phyloP scores from a whole-genome alignment of 2,888 invertebrate species.

The Yponomeuta sedellus region DNA sequence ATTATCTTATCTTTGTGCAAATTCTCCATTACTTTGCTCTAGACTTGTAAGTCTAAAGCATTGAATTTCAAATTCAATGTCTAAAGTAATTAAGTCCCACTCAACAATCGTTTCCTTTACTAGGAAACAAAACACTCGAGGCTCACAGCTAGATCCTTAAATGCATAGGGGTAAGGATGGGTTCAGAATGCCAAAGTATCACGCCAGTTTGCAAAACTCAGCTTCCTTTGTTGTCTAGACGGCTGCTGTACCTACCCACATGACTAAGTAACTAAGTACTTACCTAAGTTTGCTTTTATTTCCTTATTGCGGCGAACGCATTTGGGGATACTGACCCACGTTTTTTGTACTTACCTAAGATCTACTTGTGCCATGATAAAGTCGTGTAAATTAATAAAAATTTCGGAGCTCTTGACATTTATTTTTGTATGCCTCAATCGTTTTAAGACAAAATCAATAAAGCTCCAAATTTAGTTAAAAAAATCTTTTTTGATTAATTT shows the following conservation, averaged over 20 bases:
- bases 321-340: background rate
- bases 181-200: background rate
- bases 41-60: background rate
- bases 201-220: background rate
- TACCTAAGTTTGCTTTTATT: conserved; percentile 4
- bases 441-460: no score
- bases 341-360: background rate
- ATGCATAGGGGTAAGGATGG: background rate
- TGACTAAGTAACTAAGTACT: background rate
- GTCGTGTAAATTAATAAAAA: no score
- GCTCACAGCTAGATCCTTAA: background rate
- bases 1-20: background rate
- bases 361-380: no score
- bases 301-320: conserved; percentile 5
- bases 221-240: conserved; percentile 14
- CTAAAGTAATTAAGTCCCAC: conserved; percentile 12
- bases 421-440: no score
- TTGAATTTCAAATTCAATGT: no score
- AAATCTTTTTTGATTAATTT: no score
- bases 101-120: background rate
- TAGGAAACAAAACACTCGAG: background rate
- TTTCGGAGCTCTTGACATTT: no score
- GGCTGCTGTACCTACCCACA: background rate
- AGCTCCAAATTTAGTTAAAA: no score
- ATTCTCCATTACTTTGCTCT: background rate